These are phyloP conservation scores for Stichopus horrens DNA, from an alignment of 53 echinoderm and acorn worm genomes.

Conservation along the genomic window DNA sequence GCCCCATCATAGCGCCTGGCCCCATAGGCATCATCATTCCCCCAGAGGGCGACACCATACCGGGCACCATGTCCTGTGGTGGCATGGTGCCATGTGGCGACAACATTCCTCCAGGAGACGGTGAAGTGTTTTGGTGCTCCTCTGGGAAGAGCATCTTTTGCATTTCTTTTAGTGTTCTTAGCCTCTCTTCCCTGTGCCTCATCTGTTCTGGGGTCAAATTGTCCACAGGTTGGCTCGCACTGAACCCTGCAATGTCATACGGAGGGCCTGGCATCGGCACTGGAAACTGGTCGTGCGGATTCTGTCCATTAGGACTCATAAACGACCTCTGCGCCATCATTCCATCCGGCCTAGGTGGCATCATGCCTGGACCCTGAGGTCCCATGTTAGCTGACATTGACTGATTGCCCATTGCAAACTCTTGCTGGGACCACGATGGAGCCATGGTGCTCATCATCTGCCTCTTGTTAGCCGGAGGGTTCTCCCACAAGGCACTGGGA, in stretches of 20 bases:
- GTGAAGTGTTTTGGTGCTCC: conserved; percentile 81
- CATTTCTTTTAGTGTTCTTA: conserved; percentile 89
- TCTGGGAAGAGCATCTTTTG: conserved; percentile 92
- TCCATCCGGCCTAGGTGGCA: conserved; percentile 59
- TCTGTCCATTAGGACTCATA: conserved; percentile 65
- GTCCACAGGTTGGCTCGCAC: conserved; percentile 82
- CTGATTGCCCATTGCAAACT: conserved; percentile 67
- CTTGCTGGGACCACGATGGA: conserved; percentile 63
- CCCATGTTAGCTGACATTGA: conserved; percentile 51
- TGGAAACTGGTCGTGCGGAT: conserved; percentile 56
- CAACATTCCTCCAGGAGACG: conserved; percentile 78
- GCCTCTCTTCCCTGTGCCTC: conserved; percentile 78
- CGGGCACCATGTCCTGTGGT: conserved; percentile 48
- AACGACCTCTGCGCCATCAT: conserved; percentile 67
- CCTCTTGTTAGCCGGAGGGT: conserved; percentile 87
- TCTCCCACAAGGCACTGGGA: conserved; percentile 98
- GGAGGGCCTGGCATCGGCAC: conserved; percentile 48
- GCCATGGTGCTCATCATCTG: conserved; percentile 66
- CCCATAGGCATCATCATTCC: conserved; percentile 75
- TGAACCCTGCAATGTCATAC: conserved; percentile 75
- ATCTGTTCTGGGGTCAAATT: conserved; percentile 95
- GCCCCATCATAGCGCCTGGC: conserved; percentile 83
- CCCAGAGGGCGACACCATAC: conserved; percentile 66
- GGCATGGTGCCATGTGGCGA: conserved; percentile 76
- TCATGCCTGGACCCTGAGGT: conserved; percentile 64